Conservation (phyloP, 2,113 vertebrate genomes). For the Myanophis thanlyinensis region DNA sequence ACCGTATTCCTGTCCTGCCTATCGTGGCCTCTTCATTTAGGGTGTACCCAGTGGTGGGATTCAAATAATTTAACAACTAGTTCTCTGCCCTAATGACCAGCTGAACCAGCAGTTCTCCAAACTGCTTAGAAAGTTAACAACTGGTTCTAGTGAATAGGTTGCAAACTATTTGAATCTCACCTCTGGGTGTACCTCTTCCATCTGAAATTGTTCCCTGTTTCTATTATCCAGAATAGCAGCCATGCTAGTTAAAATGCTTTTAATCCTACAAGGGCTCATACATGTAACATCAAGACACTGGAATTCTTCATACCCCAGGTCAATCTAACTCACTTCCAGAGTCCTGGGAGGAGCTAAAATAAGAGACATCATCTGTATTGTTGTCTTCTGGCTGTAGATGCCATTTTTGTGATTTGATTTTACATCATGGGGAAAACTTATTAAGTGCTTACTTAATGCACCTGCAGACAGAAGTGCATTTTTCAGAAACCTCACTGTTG, state of each 20-base stretch:
- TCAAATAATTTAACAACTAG: too few relatives aligned
- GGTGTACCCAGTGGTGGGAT: too few relatives aligned
- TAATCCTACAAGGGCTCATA: not conserved
- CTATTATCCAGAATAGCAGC: not conserved
- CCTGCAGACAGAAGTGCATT: not conserved
- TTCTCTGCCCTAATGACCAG: too few relatives aligned
- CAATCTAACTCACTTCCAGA: not conserved
- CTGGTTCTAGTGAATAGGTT: too few relatives aligned
- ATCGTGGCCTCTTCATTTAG: not conserved
- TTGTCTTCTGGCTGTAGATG: not conserved
- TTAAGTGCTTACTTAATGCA: too few relatives aligned
- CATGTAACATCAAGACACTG: not conserved
- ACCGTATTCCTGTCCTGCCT: not conserved
- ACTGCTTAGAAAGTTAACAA: too few relatives aligned
- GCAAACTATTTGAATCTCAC: too few relatives aligned
- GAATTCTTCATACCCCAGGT: not conserved
- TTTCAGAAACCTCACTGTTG: not conserved
- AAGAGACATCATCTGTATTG: not conserved
- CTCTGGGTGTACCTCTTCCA: not conserved
- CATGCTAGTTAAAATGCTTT: not conserved
- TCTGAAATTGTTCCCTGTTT: not conserved
- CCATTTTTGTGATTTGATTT: not conserved
- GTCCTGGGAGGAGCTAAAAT: not conserved
- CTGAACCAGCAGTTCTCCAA: too few relatives aligned
- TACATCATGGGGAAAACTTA: not conserved